These are phyloP conservation scores for Dyspetes luteomarginatus DNA, from an alignment of 2,888 invertebrate genomes.

Conservation along the genomic window DNA sequence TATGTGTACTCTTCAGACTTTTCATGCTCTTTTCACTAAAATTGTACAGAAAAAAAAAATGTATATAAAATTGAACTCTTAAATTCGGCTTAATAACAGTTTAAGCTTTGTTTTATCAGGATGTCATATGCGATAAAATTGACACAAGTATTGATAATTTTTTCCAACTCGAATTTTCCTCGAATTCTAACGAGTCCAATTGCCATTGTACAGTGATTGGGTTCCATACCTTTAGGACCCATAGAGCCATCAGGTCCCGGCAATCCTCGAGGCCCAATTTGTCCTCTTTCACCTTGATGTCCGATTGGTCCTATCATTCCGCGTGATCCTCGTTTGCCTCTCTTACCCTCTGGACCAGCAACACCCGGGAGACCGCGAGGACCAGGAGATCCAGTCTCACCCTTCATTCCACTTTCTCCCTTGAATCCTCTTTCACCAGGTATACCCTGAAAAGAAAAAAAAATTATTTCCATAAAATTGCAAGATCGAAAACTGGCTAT, in stretches of 20 bases:
- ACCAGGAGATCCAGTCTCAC: conserved; percentile 89
- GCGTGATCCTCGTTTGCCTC: conserved; percentile 91
- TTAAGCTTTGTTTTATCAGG: background rate
- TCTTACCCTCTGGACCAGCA: conserved; percentile 91
- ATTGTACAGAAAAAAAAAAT: too few species aligned
- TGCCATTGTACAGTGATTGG: too few species aligned
- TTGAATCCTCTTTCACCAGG: conserved; percentile 92
- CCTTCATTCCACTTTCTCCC: conserved; percentile 91
- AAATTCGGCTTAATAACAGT: background rate
- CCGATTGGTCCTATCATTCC: conserved; percentile 91
- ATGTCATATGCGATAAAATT: too few species aligned
- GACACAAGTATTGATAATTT: too few species aligned
- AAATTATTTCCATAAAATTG: conserved; percentile 3
- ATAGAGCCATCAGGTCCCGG: conserved; percentile 91
- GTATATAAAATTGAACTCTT: too few species aligned
- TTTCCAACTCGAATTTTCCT: background rate
- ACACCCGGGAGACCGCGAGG: conserved; percentile 91
- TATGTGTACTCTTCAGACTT: too few species aligned
- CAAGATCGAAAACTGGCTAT: background rate
- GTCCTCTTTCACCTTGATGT: conserved; percentile 90
- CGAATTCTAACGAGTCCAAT: too few species aligned
- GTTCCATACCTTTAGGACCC: conserved; percentile 87
- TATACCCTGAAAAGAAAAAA: conserved; percentile 88
- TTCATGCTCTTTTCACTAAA: too few species aligned
- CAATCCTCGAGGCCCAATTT: conserved; percentile 87